phyloP scores from a whole-genome alignment of 2,113 vertebrate species.

The Machaerirhynchus nigripectus region DNA sequence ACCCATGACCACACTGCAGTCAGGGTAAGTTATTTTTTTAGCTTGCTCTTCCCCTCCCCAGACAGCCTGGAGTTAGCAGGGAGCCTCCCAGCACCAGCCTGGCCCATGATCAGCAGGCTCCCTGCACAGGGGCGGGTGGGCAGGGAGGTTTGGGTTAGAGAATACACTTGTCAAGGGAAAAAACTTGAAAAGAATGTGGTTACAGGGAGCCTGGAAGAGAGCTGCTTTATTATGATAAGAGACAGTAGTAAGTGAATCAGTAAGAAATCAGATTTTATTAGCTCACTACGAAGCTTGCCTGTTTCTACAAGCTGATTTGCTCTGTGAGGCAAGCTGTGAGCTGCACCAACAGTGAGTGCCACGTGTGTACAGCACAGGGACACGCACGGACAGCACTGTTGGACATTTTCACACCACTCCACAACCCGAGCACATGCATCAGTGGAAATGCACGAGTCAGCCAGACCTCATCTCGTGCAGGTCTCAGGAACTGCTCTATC shows the following conservation, averaged over 20 bases:
- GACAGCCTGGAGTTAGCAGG: background rate
- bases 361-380: background rate
- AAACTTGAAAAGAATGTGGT: background rate
- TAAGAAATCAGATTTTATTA: background rate
- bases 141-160: background rate
- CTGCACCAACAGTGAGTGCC: background rate
- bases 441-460: background rate
- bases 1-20: fast-evolving
- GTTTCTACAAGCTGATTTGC: background rate
- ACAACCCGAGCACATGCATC: fast-evolving
- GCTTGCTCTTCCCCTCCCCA: background rate
- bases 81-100: background rate
- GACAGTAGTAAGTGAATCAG: background rate
- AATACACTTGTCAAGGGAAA: background rate
- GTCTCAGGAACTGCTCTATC: background rate
- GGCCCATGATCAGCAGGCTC: background rate
- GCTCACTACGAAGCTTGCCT: background rate
- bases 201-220: background rate
- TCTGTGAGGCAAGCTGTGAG: background rate
- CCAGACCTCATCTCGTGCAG: background rate
- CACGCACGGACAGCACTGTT: background rate
- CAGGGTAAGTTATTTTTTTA: background rate
- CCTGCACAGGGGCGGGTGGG: background rate
- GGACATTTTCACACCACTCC: background rate
- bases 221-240: background rate